phyloP scores from a whole-genome alignment of 1,140 invertebrate genomes.

The Calycopis cecrops region DNA sequence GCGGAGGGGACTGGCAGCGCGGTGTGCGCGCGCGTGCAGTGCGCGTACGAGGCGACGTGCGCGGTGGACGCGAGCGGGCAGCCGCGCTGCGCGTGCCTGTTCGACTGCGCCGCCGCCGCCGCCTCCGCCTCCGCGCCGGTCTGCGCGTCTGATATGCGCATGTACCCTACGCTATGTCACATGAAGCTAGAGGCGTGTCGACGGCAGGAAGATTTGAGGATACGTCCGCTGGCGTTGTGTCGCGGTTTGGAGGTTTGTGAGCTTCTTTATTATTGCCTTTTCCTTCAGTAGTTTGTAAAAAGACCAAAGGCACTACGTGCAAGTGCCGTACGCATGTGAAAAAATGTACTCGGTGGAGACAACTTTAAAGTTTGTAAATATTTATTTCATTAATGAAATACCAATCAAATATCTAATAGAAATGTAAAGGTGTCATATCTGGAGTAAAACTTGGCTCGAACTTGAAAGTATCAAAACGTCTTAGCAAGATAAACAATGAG shows the following conservation, averaged over 20 bases:
- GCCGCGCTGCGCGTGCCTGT: conserved; percentile 80
- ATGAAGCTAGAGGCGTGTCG: conserved; percentile 91
- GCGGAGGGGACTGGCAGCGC: conserved; percentile 46
- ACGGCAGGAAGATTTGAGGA: conserved; percentile 85
- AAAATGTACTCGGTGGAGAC: too few species aligned
- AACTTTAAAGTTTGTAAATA: too few species aligned
- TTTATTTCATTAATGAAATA: too few species aligned
- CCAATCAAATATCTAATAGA: too few species aligned
- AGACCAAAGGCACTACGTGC: too few species aligned
- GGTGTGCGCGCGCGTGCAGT: conserved; percentile 87
- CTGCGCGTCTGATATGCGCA: conserved; percentile 87
- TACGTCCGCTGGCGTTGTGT: conserved; percentile 68
- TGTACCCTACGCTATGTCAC: conserved; percentile 89
- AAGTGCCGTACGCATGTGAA: too few species aligned
- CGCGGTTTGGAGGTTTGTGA: conserved; percentile 50
- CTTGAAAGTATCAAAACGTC: too few species aligned
- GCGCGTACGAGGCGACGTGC: conserved; percentile 89
- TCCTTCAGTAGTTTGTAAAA: too few species aligned
- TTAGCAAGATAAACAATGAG: too few species aligned
- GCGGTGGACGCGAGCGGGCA: conserved; percentile 81
- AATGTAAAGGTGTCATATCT: too few species aligned
- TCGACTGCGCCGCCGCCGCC: conserved; percentile 78
- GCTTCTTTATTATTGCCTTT: too few species aligned
- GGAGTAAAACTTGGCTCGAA: too few species aligned
- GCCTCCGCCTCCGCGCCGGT: conserved; percentile 77